Evolutionary conservation across 2,797 vertebrate species (phyloP).

Genomic region (Tapera naevia): DNA sequence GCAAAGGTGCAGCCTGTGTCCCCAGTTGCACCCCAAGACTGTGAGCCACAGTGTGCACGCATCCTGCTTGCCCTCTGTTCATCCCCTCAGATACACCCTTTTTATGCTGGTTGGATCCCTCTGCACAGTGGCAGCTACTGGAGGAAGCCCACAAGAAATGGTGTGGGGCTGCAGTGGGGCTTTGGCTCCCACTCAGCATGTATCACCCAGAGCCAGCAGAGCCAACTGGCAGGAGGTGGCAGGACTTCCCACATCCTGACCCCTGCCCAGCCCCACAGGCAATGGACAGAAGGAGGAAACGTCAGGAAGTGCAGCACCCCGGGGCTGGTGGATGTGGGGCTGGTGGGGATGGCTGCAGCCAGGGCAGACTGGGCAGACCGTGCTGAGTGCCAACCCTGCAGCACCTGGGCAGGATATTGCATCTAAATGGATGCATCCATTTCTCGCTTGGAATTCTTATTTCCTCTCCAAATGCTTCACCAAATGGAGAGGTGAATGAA

Average conservation of each 20-base stretch:
- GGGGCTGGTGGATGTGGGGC: rapidly evolving
- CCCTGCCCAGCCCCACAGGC: background rate
- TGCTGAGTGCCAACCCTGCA: background rate
- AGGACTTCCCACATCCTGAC: background rate
- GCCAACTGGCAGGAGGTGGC: background rate
- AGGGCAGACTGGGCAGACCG: rapidly evolving
- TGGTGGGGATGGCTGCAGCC: background rate
- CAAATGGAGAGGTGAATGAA: background rate
- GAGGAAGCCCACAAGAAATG: background rate
- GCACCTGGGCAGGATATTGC: background rate
- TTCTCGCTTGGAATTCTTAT: background rate
- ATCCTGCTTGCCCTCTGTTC: background rate
- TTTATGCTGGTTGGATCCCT: rapidly evolving
- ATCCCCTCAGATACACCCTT: background rate
- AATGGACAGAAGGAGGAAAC: background rate
- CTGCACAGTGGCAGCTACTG: background rate
- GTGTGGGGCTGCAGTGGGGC: background rate
- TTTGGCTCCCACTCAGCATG: background rate
- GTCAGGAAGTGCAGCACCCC: background rate
- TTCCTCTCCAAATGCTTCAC: background rate
- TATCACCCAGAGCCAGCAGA: background rate
- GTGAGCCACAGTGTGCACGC: background rate
- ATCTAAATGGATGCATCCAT: background rate
- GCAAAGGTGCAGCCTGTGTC: rapidly evolving
- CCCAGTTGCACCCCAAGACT: rapidly evolving